Evolutionary conservation across 2,888 invertebrate species (phyloP).

Genomic region (Cistogaster globosa): DNA sequence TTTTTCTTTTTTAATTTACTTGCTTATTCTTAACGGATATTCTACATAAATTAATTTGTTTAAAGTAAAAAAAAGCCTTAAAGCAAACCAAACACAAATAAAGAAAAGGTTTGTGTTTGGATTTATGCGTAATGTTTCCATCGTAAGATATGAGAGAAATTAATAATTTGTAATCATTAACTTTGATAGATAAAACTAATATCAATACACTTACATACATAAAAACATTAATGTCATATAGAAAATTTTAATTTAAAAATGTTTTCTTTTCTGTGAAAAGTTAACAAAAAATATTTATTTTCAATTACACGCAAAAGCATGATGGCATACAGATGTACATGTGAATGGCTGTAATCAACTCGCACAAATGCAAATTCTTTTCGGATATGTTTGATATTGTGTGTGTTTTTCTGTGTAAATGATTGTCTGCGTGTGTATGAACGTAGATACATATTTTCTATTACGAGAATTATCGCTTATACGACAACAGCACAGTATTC

Average conservation of each 20-base stretch:
- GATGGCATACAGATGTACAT: not conserved
- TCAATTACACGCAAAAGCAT: slow-evolving; percentile 59
- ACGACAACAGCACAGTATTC: slow-evolving; percentile 11
- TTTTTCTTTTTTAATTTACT: slow-evolving; percentile 54
- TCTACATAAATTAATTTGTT: slow-evolving; percentile 61
- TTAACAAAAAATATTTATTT: slow-evolving; percentile 59
- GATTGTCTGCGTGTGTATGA: no score
- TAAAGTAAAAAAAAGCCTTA: not conserved
- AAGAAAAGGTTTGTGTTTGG: not conserved
- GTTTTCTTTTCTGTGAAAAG: slow-evolving; percentile 19
- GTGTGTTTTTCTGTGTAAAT: not conserved
- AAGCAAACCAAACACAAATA: not conserved
- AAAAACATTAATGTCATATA: not conserved
- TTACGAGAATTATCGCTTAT: slow-evolving; percentile 10
- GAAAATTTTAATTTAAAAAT: slow-evolving; percentile 11
- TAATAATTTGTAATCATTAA: slow-evolving; percentile 11
- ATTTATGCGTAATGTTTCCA: no score
- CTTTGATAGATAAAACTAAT: not conserved
- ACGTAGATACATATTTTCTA: not conserved
- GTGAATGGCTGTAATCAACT: no score
- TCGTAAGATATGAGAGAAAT: not conserved
- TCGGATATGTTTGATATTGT: not conserved
- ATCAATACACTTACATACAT: not conserved
- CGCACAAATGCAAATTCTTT: not conserved
- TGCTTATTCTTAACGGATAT: slow-evolving; percentile 65